A percentile compares a stretch with the other conserved stretches of the same genome.
These are phyloP conservation scores for Glaucidium brasilianum DNA, from an alignment of 2,113 vertebrate genomes.

Conservation along the genomic window DNA sequence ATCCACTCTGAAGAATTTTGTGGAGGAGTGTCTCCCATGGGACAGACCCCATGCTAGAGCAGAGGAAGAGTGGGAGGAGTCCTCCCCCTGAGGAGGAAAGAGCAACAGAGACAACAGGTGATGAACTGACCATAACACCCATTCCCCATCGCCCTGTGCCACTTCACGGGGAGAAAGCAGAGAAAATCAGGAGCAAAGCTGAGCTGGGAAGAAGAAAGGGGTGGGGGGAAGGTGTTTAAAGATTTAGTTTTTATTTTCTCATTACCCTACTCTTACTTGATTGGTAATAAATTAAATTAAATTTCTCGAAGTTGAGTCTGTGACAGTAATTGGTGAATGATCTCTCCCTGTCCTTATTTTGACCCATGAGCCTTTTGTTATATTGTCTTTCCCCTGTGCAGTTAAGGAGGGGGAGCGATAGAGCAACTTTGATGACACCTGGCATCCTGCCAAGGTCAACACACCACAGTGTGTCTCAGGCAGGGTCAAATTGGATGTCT, in stretches of 20 bases:
- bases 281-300: neutral
- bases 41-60: neutral
- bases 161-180: neutral
- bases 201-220: neutral
- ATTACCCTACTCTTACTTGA: neutral
- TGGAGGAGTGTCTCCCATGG: no score
- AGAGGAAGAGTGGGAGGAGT: neutral
- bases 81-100: neutral
- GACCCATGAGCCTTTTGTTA: neutral
- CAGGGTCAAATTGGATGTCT: neutral
- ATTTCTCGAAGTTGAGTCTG: neutral
- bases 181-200: neutral
- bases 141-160: fast-evolving
- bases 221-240: neutral
- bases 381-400: neutral
- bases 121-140: neutral
- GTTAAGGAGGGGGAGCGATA: neutral
- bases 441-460: fast-evolving
- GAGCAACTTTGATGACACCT: neutral
- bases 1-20: no score
- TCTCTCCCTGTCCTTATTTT: neutral
- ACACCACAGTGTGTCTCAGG: neutral
- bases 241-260: neutral
- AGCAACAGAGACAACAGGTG: neutral
- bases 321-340: neutral